Base-by-base conservation (phyloP, 2,797 vertebrate species). In the Bryconaethiops microstoma region DNA sequence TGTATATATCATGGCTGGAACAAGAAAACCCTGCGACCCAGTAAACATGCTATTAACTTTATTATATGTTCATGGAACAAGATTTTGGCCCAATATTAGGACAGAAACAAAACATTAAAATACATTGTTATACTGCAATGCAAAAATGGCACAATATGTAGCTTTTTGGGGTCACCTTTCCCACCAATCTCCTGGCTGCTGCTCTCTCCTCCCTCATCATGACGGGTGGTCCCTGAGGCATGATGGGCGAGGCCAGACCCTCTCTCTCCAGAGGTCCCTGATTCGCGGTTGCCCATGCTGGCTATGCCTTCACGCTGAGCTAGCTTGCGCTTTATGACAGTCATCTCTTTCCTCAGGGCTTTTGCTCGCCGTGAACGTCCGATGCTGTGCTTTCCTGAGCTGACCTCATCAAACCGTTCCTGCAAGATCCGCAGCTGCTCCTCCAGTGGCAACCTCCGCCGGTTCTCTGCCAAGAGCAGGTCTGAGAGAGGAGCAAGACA, bases 321-420 rank as follows among this genome's bases (percentile, higher is more conserved):
- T 0, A 99, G 95, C 85, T 99, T 99, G 85, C 97, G 93, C 86
- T 97, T 96, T 78, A 99, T 92, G 0, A 97, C 94, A 0, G 97
- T 97, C 93, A 99, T 97, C 91, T 99, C 98, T 85, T 99, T 99
- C 82, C 96, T 95, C 89, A 99, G 96, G 88, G 98, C 97, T 91
- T 99, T 99, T 88, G 96, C 97, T 14, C 96, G 91, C 3, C 97
- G 96, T 0, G 96, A 97, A 75, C 96, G 96, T 19, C 97, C 96
- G 5, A 97, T 96, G 85, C 96, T 99, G 92, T 98, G 97, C 89
- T 97, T 98, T 76, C 96, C 95, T 0, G 95, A 91, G 0, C 94
- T 97, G 86, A 96, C 96, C 87, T 97, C 96, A 0, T 97, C 96
- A 0, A 98, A 94, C 13, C 95, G 94, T 14, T 93, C 93, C 84